phyloP scores from a whole-genome alignment of 1,140 invertebrate genomes.

The Choristoneura fumiferana region DNA sequence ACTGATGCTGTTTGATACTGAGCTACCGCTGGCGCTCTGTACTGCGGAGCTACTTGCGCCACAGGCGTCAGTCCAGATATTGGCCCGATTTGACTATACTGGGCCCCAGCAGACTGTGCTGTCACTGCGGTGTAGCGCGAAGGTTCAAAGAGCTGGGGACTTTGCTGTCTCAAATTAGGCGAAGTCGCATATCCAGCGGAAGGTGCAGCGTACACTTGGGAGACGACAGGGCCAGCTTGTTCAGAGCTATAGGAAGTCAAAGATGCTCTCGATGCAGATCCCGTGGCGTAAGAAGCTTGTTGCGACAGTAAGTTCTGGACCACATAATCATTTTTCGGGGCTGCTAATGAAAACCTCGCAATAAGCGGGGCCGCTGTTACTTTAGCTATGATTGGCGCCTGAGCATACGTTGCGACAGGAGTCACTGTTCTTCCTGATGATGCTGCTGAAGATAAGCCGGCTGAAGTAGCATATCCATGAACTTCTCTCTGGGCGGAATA shows the following conservation, averaged over 20 bases:
- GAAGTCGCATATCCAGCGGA: slow-evolving; percentile 51
- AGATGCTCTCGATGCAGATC: slow-evolving; percentile 54
- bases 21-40: slow-evolving; percentile 24
- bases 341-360: slow-evolving; percentile 56
- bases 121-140: slow-evolving; percentile 23
- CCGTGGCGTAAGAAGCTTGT: slow-evolving; percentile 38
- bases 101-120: slow-evolving; percentile 22
- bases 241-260: slow-evolving; percentile 49
- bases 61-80: slow-evolving; percentile 19
- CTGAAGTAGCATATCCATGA: slow-evolving; percentile 72
- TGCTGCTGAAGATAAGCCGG: slow-evolving; percentile 57
- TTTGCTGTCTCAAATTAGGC: slow-evolving; percentile 44
- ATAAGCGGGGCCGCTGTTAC: slow-evolving; percentile 69
- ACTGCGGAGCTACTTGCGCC: slow-evolving; percentile 9
- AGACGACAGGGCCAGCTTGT: slow-evolving; percentile 57
- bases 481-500: slow-evolving; percentile 47
- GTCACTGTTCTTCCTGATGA: slow-evolving; percentile 42
- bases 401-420: slow-evolving; percentile 64
- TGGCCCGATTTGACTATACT: slow-evolving; percentile 30
- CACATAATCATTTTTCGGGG: slow-evolving; percentile 45
- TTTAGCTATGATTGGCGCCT: slow-evolving; percentile 73
- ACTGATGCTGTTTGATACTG: slow-evolving; percentile 21
- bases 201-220: slow-evolving; percentile 65
- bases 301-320: slow-evolving; percentile 54
- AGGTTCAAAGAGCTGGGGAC: slow-evolving; percentile 30